Base-by-base conservation (phyloP, 2,113 vertebrate species). In the Callipepla squamata region DNA sequence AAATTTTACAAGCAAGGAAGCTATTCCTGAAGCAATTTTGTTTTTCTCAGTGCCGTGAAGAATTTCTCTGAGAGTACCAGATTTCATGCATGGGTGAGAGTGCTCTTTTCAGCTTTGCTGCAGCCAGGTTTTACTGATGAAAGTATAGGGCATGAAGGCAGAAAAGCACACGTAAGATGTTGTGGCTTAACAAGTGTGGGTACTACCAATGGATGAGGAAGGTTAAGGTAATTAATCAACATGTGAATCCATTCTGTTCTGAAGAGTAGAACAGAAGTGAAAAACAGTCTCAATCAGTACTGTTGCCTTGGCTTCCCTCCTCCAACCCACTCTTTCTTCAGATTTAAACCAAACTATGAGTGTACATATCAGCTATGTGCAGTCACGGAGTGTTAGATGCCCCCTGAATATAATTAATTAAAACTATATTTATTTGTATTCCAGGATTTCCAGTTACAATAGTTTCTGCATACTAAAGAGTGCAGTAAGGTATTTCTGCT, bases 301-400 rank as follows among this genome's bases (percentile, higher is more conserved):
- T 38, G 2, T 28, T 21, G 57, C n/a, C 12, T 16, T 55, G 32
- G 9, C 3, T 20, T 20, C 17, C 17, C 34, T 47, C 2, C 16
- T 2, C 13, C 69, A 26, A 4, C 20, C 10, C 69, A 80, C 68
- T 6, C 13, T 91, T 78, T 87, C n/a, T 75, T 75, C 25, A 65
- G 57, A 57, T 20, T 13, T 80, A 42, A 83, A 47, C 25, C 40
- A 25, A 25, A 76, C 25, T n/a, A 2, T 45, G 7, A 80, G 32
- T 1, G 1, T 38, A 21, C 1, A 3, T 70, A n/a, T 36, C 22
- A 86, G n/a, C 5, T 18, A 2, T 5, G 1, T 45, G 13, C 5
- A 7, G 59, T 25, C 32, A 58, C 9, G 6, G 11, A 74, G 25
- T 14, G 7, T 7, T 62, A 32, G 13, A 26, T 45, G 8, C 20